Conservation (phyloP, 2,888 invertebrate species). For the Branchellion lobata region DNA sequence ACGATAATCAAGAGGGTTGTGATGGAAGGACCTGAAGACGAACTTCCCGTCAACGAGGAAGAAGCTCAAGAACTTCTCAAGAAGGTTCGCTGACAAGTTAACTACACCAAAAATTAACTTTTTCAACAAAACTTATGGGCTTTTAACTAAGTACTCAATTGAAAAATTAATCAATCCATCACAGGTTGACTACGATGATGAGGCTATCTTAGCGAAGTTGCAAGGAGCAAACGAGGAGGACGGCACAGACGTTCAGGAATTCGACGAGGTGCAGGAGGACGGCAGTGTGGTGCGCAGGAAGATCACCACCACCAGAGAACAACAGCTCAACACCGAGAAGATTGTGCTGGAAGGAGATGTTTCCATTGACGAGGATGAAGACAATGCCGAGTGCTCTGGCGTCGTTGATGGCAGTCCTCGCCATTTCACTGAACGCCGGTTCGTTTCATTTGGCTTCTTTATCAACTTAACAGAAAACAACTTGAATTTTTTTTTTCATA, state of each 20-base stretch:
- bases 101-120: neutral
- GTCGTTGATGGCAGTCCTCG: neutral
- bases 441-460: neutral
- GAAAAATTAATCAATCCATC: neutral
- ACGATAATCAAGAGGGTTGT: conserved; percentile 53
- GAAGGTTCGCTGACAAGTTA: neutral
- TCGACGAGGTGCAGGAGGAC: conserved; percentile 52
- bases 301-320: conserved; percentile 51
- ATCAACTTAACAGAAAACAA: no score
- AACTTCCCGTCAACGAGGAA: conserved; percentile 50
- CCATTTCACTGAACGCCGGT: neutral
- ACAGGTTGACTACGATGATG: conserved; percentile 37
- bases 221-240: neutral
- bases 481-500: no score
- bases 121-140: conserved; percentile 43
- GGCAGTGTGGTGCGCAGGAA: conserved; percentile 52
- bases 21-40: conserved; percentile 54
- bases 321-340: conserved; percentile 51
- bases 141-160: neutral
- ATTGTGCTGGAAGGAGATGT: conserved; percentile 50
- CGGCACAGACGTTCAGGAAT: conserved; percentile 50
- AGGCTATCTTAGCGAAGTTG: neutral
- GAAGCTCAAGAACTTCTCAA: conserved; percentile 48
- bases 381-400: neutral
- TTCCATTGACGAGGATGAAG: conserved; percentile 37